phyloP scores from a whole-genome alignment of 2,113 vertebrate genomes.

The Caranx ignobilis region DNA sequence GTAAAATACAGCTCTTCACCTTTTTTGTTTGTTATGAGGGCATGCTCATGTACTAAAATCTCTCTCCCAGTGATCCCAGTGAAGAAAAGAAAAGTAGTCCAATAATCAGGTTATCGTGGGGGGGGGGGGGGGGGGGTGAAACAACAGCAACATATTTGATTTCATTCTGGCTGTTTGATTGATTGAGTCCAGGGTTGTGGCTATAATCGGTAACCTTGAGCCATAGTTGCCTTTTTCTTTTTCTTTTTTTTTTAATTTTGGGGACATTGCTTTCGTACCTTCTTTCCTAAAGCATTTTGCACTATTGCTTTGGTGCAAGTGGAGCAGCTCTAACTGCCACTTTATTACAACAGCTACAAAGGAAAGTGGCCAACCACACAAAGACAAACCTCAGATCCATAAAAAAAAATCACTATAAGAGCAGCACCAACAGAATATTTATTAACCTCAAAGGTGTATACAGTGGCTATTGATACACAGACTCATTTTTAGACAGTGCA shows the following conservation, averaged over 20 bases:
- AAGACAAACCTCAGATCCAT: slow-evolving; percentile 64
- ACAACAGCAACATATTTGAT: too few relatives aligned
- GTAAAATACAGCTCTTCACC: neutral
- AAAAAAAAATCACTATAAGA: slow-evolving; percentile 50
- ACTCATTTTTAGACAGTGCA: slow-evolving; percentile 64
- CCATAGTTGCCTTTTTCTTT: neutral
- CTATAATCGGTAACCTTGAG: neutral
- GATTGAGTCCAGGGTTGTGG: neutral
- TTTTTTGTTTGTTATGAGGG: neutral
- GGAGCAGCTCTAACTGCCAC: slow-evolving; percentile 27
- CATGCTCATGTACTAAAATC: neutral
- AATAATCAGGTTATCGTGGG: neutral
- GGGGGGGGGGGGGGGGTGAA: neutral
- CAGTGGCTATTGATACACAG: slow-evolving; percentile 57
- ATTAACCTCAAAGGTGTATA: slow-evolving; percentile 59
- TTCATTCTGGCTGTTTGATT: neutral
- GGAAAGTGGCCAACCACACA: slow-evolving; percentile 52
- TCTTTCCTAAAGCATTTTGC: slow-evolving; percentile 36
- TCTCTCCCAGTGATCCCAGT: neutral
- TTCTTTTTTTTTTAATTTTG: neutral
- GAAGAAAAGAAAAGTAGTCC: neutral
- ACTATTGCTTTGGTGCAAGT: slow-evolving; percentile 23
- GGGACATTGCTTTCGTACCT: neutral
- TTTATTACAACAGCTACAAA: slow-evolving; percentile 56
- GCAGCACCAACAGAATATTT: slow-evolving; percentile 57